Percentiles rank a stretch among this genome's conserved stretches.
phyloP scores from a whole-genome alignment of 2,113 vertebrate genomes.

The Haplochromis vanheusdeni region DNA sequence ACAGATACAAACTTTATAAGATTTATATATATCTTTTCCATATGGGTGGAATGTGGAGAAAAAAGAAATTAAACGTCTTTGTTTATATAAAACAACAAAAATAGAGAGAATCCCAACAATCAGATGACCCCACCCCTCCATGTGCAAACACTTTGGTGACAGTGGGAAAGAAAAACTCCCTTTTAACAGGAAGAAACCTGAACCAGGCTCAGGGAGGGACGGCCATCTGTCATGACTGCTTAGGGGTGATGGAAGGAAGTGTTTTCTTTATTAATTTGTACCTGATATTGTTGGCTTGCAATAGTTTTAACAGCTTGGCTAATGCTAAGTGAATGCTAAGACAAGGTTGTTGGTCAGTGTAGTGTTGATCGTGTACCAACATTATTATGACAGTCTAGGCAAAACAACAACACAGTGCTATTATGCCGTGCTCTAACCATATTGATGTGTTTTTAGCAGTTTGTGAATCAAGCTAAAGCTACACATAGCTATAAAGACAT shows the following conservation, averaged over 20 bases:
- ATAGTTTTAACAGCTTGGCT: background rate
- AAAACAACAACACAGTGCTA: background rate
- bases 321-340: background rate
- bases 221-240: background rate
- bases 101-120: background rate
- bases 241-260: background rate
- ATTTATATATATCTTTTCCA: background rate
- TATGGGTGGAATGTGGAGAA: background rate
- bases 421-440: background rate
- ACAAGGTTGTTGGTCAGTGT: background rate
- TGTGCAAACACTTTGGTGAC: background rate
- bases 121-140: background rate
- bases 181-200: background rate
- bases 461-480: background rate
- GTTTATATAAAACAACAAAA: background rate
- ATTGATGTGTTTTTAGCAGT: background rate
- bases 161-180: background rate
- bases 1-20: fast-evolving
- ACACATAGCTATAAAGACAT: background rate
- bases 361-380: background rate
- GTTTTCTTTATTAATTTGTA: background rate
- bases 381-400: background rate
- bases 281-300: background rate
- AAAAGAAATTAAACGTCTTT: background rate
- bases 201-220: background rate